Conservation (phyloP, 2,888 invertebrate species). For the Plagodis dolabraria region DNA sequence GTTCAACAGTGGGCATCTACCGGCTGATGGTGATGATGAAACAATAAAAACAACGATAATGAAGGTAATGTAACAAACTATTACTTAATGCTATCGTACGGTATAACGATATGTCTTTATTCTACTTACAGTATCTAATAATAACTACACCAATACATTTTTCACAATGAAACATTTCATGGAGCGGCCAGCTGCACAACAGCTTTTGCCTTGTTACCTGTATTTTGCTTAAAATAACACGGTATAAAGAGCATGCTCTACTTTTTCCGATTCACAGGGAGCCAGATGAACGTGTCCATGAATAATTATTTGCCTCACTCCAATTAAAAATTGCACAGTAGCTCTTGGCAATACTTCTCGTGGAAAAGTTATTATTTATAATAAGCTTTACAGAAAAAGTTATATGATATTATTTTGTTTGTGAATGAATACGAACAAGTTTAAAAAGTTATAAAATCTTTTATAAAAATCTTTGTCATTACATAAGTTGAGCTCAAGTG, state of each 20-base stretch:
- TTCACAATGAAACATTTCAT: no score
- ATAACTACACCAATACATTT: no score
- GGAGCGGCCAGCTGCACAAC: neutral
- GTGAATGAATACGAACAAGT: neutral
- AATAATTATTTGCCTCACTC: constrained; percentile 61
- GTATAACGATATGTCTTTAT: no score
- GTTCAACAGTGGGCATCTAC: no score
- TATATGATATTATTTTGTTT: constrained; percentile 12
- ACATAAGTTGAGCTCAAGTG: no score
- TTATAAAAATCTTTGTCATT: no score
- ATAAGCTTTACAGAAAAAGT: constrained; percentile 4
- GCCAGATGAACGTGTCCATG: constrained; percentile 47
- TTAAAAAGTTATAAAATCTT: no score
- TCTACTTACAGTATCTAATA: no score
- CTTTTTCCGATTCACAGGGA: constrained; percentile 37
- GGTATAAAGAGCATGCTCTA: constrained; percentile 32
- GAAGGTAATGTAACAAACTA: no score
- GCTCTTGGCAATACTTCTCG: constrained; percentile 40
- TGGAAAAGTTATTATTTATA: constrained; percentile 11
- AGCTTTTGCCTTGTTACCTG: constrained; percentile 9
- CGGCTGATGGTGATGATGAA: no score
- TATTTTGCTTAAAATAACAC: constrained; percentile 31
- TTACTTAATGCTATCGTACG: no score
- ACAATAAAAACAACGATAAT: no score
- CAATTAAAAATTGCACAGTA: constrained; percentile 58